Conservation (phyloP, 2,888 invertebrate genomes). For the Catocala nupta region DNA sequence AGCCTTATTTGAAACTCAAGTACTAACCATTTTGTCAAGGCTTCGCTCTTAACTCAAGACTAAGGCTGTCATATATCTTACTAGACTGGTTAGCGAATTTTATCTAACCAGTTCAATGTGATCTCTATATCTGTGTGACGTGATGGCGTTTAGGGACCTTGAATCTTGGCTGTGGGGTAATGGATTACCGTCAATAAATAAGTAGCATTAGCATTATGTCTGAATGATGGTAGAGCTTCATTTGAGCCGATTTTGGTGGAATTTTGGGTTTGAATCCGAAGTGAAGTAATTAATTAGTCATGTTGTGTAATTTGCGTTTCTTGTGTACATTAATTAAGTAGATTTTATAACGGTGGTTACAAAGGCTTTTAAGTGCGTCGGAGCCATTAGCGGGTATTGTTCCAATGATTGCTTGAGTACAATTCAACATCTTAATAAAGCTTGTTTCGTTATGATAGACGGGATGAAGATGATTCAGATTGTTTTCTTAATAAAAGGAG, state of each 20-base stretch:
- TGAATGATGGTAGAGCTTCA: slow-evolving; percentile 67
- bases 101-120: slow-evolving; percentile 47
- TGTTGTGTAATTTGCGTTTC: slow-evolving; percentile 56
- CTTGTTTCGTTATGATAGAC: not conserved
- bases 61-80: slow-evolving; percentile 49
- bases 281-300: slow-evolving; percentile 68
- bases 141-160: slow-evolving; percentile 38
- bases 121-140: slow-evolving; percentile 38
- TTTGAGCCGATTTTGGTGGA: slow-evolving; percentile 76
- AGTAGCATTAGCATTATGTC: slow-evolving; percentile 72
- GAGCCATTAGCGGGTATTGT: slow-evolving; percentile 28
- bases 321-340: slow-evolving; percentile 51
- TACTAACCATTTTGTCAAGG: slow-evolving; percentile 57
- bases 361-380: slow-evolving; percentile 26
- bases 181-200: slow-evolving; percentile 82
- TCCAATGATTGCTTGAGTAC: slow-evolving; percentile 3
- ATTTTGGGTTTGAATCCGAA: slow-evolving; percentile 65
- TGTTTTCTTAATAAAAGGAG: not conserved
- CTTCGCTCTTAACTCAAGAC: slow-evolving; percentile 42
- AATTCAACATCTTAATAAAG: not conserved
- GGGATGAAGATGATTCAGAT: not conserved
- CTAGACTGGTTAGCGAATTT: slow-evolving; percentile 51
- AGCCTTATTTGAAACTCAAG: slow-evolving; percentile 75
- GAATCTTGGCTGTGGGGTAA: slow-evolving; percentile 59
- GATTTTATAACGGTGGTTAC: slow-evolving; percentile 41